Percentiles rank a stretch among this genome's conserved stretches.
phyloP scores from a whole-genome alignment of 2,113 vertebrate genomes.

The Meriones unguiculatus region DNA sequence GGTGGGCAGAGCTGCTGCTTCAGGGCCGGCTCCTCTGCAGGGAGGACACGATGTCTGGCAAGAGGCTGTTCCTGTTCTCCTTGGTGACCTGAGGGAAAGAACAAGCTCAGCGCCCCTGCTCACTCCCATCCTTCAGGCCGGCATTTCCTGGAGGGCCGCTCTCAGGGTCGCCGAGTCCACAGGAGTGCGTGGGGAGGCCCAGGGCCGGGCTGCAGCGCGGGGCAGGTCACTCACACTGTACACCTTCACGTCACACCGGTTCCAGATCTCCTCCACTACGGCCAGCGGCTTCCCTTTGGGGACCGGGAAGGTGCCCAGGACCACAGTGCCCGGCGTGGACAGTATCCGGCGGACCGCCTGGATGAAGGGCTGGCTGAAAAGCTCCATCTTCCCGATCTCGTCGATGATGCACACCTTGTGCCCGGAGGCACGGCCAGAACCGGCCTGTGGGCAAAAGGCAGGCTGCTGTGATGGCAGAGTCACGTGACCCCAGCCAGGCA shows the following conservation, averaged over 20 bases:
- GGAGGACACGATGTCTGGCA: conserved; percentile 90
- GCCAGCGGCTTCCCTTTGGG: conserved; percentile 92
- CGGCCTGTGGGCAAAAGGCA: background rate
- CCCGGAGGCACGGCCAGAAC: background rate
- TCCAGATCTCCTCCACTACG: conserved; percentile 95
- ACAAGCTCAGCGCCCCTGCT: background rate
- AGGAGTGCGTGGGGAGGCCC: too few relatives aligned
- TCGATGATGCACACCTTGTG: conserved; percentile 92
- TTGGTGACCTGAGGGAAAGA: conserved; percentile 90
- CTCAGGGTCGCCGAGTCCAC: fast-evolving
- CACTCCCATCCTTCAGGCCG: background rate
- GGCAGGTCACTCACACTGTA: conserved; percentile 90
- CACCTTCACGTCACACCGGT: conserved; percentile 91
- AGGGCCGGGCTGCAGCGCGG: background rate
- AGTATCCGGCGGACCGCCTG: conserved; percentile 90
- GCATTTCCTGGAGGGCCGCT: background rate
- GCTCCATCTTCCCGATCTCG: conserved; percentile 98
- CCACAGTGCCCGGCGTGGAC: conserved; percentile 82
- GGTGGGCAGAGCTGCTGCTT: conserved; percentile 24
- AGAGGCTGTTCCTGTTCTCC: conserved; percentile 93
- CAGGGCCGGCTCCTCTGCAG: conserved; percentile 89
- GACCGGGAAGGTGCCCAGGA: conserved; percentile 95
- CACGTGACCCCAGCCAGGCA: background rate
- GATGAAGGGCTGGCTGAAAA: conserved; percentile 96
- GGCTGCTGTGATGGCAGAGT: background rate